These are phyloP conservation scores for Trichoplax adhaerens DNA, from an alignment of 37 sponge, comb jelly and placozoan species.

Conservation along the genomic window DNA sequence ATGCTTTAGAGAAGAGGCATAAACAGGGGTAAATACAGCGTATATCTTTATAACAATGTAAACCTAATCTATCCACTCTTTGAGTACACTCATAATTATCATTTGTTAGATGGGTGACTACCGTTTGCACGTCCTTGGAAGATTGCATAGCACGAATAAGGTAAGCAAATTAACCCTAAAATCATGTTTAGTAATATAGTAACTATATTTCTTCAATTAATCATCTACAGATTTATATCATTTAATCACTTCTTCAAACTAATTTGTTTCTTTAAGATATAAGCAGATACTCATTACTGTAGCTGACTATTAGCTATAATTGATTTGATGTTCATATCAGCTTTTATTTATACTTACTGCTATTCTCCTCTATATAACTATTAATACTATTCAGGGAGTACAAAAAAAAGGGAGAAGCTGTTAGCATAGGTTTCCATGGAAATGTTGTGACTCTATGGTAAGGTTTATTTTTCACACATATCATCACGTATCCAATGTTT, in stretches of 20 bases:
- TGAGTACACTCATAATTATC: neutral
- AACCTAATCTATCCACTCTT: neutral
- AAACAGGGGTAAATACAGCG: conserved; percentile 30
- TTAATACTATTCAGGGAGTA: conserved; percentile 23
- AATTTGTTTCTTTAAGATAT: no score
- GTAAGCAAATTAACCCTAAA: conserved; percentile 5
- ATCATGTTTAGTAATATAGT: no score
- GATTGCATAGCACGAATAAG: conserved; percentile 43
- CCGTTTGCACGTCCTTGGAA: conserved; percentile 51
- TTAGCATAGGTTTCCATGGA: conserved; percentile 84
- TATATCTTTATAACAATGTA: no score
- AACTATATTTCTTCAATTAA: no score
- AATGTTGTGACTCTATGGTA: conserved; percentile 88
- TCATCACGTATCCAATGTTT: no score
- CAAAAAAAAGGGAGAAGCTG: conserved; percentile 15
- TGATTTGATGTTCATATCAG: no score
- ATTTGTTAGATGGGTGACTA: conserved; percentile 33
- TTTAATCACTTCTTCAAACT: no score
- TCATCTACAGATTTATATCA: no score
- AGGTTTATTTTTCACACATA: neutral
- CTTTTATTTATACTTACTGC: no score
- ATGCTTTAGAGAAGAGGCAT: conserved; percentile 54
- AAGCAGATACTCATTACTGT: no score
- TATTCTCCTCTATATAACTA: no score
- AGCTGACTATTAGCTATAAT: no score